Percentiles rank a stretch among this genome's conserved stretches.
Evolutionary conservation across 2,113 vertebrate species (phyloP).

Genomic region (Caretta caretta): DNA sequence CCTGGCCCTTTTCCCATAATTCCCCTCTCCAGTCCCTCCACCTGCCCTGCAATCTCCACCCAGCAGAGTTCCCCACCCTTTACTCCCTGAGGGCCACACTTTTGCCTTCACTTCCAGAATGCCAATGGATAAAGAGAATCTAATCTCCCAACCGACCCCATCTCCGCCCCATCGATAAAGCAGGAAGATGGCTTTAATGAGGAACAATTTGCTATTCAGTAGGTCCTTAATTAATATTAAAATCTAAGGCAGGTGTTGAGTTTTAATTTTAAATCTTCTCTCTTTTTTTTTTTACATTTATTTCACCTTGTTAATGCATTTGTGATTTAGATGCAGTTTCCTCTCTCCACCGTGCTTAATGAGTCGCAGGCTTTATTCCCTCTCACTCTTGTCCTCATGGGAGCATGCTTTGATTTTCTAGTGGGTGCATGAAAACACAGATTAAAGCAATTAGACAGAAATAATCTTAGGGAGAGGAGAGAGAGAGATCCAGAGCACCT

Average conservation of each 20-base stretch:
- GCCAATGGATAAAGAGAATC: not conserved
- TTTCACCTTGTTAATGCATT: slow-evolving; percentile 73
- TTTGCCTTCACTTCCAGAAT: not conserved
- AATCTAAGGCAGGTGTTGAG: slow-evolving; percentile 36
- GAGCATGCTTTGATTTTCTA: slow-evolving; percentile 78
- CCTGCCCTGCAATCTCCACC: not conserved
- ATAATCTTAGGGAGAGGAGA: slow-evolving; percentile 75
- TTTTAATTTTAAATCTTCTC: not conserved
- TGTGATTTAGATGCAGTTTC: slow-evolving; percentile 78
- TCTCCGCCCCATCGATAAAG: not conserved
- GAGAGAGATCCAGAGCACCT: slow-evolving; percentile 70
- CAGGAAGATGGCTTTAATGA: slow-evolving; percentile 1
- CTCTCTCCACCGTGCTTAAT: slow-evolving; percentile 75
- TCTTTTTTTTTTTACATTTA: slow-evolving; percentile 59
- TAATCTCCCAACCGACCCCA: not conserved
- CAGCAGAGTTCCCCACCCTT: not conserved
- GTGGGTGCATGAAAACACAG: slow-evolving; percentile 75
- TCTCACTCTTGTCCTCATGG: slow-evolving; percentile 65
- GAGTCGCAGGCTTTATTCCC: slow-evolving; percentile 80
- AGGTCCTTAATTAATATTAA: slow-evolving; percentile 59
- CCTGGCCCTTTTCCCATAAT: not conserved
- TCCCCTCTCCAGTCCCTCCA: not conserved
- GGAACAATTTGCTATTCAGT: slow-evolving; percentile 10
- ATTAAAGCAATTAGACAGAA: slow-evolving; percentile 81
- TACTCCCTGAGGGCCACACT: not conserved